Evolutionary conservation across 2,113 vertebrate species (phyloP), one percentile per base, ranked within the genome.

Genomic region (Eleginops maclovinus): DNA sequence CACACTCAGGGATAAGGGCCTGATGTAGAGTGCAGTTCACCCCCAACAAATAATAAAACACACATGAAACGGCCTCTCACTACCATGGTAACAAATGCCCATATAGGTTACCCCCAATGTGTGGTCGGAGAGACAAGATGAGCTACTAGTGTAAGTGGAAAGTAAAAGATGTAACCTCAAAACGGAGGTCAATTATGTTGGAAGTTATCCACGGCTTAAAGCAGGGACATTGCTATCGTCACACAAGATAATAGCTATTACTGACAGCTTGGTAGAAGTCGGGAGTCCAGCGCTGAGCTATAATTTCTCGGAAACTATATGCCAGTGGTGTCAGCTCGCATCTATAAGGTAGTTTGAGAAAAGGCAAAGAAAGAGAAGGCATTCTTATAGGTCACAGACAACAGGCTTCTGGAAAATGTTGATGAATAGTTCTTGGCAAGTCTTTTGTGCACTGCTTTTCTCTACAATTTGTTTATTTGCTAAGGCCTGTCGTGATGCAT

Each of bases 31-130:
- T 36, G 1, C 79, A 19, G 56, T 65, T 88, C 78, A 84, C 79
- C 79, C 84, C 72, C 79, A 70, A 66, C 75, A 10, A 79, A 77
- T 83, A 72, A 87, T 89, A 89, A 89, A 91, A 78, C 77, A 87
- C 70, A 85, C 68, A 65, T 59, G 58, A 36, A 78, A 81, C 22
- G 50, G 67, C 77, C 86, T 75, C 76, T 61, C 1, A 50, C 84
- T 86, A 83, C 87, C 84, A 87, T 86, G 77, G 87, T 79, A 91
- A 90, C 89, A 75, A 87, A 84, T 82, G 78, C 86, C 84, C 81
- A 3, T 28, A 61, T 70, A 64, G 75, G 78, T 81, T 85, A 83
- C 55, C 4, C n/a, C 60, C 24, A 10, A 50, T 50, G 64, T 44
- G 54, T 0, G 54, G 69, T n/a, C 9, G 5, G 44, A 12, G 46